Evolutionary conservation across 2,113 vertebrate genomes (phyloP).

Genomic region (Sapajus apella): DNA sequence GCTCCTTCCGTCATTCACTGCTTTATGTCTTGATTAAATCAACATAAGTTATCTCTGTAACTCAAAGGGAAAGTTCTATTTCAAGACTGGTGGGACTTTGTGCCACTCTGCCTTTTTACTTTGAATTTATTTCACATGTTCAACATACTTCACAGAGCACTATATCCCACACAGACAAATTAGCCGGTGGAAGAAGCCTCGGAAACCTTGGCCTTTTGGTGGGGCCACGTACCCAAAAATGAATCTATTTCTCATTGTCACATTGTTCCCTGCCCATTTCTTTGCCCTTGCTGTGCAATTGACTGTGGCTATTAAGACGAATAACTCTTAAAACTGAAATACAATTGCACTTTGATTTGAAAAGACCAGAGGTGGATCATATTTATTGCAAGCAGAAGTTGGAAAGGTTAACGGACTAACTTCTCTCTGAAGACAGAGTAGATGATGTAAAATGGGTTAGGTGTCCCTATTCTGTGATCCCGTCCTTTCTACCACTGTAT

Average conservation of each 20-base stretch:
- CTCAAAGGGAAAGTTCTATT: not conserved
- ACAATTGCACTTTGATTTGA: constrained; percentile 13
- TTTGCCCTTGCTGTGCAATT: not conserved
- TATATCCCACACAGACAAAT: not conserved
- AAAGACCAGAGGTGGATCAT: not conserved
- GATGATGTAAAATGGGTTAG: not conserved
- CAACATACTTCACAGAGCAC: not conserved
- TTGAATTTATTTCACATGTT: not conserved
- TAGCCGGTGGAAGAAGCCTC: not conserved
- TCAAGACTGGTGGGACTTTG: not conserved
- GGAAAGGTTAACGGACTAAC: not conserved
- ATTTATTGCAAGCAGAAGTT: not conserved
- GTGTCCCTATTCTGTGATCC: not conserved
- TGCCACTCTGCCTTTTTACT: not conserved
- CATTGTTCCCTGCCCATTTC: not conserved
- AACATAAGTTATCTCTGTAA: not conserved
- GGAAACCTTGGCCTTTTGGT: not conserved
- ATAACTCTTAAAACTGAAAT: not conserved
- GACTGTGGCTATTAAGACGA: constrained; percentile 12
- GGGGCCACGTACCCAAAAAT: not conserved
- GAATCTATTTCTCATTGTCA: not conserved
- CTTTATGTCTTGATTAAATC: not conserved
- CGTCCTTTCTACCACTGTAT: not conserved
- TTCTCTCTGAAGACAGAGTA: not conserved
- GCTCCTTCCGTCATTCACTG: not conserved